A percentile compares a stretch with the other conserved stretches of the same genome.
Evolutionary conservation across 1,140 invertebrate genomes (phyloP).

Genomic region (Onthophagus taurus): DNA sequence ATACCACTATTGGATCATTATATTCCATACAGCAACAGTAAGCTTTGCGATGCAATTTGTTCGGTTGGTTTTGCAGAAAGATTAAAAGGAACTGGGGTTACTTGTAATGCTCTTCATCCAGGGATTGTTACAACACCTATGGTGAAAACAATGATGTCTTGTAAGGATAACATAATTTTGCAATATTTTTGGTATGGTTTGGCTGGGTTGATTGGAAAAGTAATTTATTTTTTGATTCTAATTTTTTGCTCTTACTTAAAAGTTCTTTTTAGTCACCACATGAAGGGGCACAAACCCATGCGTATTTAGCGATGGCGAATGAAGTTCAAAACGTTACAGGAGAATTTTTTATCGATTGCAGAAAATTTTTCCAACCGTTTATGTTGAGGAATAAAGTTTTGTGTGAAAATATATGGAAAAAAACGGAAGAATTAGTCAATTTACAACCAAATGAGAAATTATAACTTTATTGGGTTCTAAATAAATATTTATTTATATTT

Average conservation of each 20-base stretch:
- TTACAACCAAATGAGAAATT: slow-evolving; percentile 1
- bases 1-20: slow-evolving; percentile 37
- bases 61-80: slow-evolving; percentile 31
- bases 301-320: slow-evolving; percentile 51
- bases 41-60: slow-evolving; percentile 30
- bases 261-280: slow-evolving; percentile 41
- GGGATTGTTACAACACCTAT: slow-evolving; percentile 43
- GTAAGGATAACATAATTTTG: not conserved
- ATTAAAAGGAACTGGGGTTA: slow-evolving; percentile 35
- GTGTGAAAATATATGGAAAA: slow-evolving; percentile 27
- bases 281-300: slow-evolving; percentile 56
- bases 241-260: not conserved
- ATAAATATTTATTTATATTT: no score
- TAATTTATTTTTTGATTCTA: slow-evolving; percentile 1
- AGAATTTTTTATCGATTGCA: slow-evolving; percentile 58
- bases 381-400: slow-evolving; percentile 28
- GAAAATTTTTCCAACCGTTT: slow-evolving; percentile 24
- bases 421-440: slow-evolving; percentile 25
- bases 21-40: slow-evolving; percentile 30
- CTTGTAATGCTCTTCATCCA: slow-evolving; percentile 44
- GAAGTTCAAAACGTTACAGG: slow-evolving; percentile 49
- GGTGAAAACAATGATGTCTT: slow-evolving; percentile 12
- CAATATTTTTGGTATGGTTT: slow-evolving; percentile 4
- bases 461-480: no score
- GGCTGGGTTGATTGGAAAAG: slow-evolving; percentile 11